A percentile compares a stretch with the other conserved stretches of the same genome.
phyloP scores from a whole-genome alignment of 1,140 invertebrate genomes.

The Drosophila nebulosa region DNA sequence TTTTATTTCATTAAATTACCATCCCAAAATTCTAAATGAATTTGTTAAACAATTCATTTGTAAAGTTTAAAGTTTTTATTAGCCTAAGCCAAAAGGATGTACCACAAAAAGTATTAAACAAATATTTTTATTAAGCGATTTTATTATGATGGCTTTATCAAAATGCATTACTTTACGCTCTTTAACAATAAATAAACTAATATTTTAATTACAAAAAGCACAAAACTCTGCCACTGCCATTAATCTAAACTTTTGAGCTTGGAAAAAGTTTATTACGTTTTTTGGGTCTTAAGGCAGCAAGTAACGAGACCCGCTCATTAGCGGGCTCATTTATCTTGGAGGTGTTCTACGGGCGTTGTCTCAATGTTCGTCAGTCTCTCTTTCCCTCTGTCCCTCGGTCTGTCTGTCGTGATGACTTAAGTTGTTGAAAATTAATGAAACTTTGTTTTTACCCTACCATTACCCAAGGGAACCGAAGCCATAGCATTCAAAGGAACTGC shows the following conservation, averaged over 20 bases:
- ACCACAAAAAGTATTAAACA: not conserved
- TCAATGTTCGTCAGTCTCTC: not conserved
- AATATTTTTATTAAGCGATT: not conserved
- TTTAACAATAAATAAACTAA: slow-evolving; percentile 22
- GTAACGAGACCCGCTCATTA: slow-evolving; percentile 27
- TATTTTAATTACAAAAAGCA: slow-evolving; percentile 35
- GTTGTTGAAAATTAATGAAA: slow-evolving; percentile 32
- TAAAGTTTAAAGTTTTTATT: no score
- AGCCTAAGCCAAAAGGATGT: no score
- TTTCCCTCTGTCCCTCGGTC: not conserved
- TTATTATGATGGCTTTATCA: not conserved
- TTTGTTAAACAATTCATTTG: no score
- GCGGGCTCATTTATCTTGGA: slow-evolving; percentile 40
- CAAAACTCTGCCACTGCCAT: slow-evolving; percentile 17
- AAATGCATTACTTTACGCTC: not conserved
- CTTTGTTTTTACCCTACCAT: slow-evolving; percentile 1
- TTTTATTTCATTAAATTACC: no score
- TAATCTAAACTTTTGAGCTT: slow-evolving; percentile 34
- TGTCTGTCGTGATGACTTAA: slow-evolving; percentile 2
- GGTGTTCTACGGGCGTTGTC: slow-evolving; percentile 10
- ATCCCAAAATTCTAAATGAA: no score
- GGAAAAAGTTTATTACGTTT: slow-evolving; percentile 35
- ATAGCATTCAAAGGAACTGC: not conserved
- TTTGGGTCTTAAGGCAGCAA: not conserved
- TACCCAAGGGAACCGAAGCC: not conserved